Evolutionary conservation across 1,140 invertebrate species (phyloP), one percentile per base, ranked within the genome.

Genomic region (Galleria mellonella): DNA sequence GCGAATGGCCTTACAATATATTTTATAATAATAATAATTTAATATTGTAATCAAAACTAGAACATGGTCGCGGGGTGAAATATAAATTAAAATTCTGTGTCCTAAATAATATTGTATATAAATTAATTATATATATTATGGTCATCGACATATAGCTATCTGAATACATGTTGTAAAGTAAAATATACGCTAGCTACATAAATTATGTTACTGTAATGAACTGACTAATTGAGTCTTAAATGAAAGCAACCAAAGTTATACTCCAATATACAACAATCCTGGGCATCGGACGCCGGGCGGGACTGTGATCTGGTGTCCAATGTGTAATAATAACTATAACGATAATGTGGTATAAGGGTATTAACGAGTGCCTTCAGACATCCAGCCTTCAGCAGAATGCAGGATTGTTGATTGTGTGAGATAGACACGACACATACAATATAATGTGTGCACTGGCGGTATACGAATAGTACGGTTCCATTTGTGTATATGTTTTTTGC

Each of bases 311-410:
- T 32, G 30, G 38, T 35, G 39, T 55, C 56, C 58, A 46, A 39
- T 54, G 51, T 50, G 37, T 47, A 28, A 50, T 43, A 49, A 51
- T 54, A 56, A 60, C 56, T 65, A 42, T 63, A 62, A 70, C 56
- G 52, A 68, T 74, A 60, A 61, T 61, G 52, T 70, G 59, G 60
- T 75, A 55, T 79, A 79, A 79, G 70, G 74, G 76, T 82, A 70
- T 72, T 67, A 82, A 82, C 81, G 72, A 84, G 81, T 84, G 81
- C 81, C 81, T 84, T 84, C 70, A 71, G 64, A 74, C 72, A 74
- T 84, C 81, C 77, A 82, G 81, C 81, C 77, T 84, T 82, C 75
- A 67, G 48, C 53, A 67, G 71, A 77, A 72, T 55, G 72, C 78
- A 63, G 73, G 73, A 75, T 78, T 73, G 70, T 75, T 72, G 76